A percentile compares a stretch with the other conserved stretches of the same genome.
Conservation (phyloP, 2,113 vertebrate species). For the Phylloscopus whistleri region DNA sequence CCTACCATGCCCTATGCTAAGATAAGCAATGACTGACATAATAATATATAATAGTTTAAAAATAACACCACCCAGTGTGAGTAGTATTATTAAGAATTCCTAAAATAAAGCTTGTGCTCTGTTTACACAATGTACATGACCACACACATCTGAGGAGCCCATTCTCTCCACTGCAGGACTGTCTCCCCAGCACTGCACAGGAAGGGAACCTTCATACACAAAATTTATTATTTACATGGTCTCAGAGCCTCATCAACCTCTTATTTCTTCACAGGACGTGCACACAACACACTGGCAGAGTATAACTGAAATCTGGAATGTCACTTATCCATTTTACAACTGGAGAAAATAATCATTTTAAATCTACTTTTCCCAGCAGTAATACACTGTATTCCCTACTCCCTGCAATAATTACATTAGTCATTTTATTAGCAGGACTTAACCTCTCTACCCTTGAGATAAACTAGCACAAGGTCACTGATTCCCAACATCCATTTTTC, state of each 20-base stretch:
- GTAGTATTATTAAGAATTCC: neutral
- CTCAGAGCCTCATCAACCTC: neutral
- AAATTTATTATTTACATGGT: neutral
- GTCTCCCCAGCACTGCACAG: neutral
- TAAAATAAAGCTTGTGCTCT: neutral
- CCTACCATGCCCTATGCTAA: neutral
- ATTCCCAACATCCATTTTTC: fast-evolving
- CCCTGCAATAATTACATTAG: neutral
- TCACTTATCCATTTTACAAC: neutral
- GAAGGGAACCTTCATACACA: neutral
- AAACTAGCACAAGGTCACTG: neutral
- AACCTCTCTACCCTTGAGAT: neutral
- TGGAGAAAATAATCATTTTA: neutral
- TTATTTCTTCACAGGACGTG: neutral
- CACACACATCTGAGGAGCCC: neutral
- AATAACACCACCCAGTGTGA: neutral
- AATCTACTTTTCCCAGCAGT: neutral
- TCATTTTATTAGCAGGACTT: neutral
- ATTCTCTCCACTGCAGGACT: neutral
- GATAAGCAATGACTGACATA: neutral
- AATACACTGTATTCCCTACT: neutral
- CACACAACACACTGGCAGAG: neutral
- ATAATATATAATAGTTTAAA: neutral
- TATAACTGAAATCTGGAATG: neutral
- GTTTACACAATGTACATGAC: neutral